Base-by-base conservation (phyloP, 1,140 invertebrate species). In the Paracyclopina nana region DNA sequence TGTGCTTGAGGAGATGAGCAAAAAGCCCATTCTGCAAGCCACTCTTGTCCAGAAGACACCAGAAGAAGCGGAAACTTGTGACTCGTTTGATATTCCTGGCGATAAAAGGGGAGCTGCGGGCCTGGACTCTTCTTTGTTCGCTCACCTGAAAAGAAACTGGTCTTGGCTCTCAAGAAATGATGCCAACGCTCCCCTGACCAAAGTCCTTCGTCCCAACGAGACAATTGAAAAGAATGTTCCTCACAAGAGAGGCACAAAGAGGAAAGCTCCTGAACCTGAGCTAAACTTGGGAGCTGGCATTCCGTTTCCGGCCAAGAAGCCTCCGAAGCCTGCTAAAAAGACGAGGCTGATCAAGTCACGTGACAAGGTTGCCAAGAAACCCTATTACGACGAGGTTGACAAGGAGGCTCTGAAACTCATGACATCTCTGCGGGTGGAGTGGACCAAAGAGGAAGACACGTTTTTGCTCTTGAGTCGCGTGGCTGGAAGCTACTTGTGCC, bases 71-170 rank as follows among this genome's bases (percentile, higher is more conserved):
- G 20, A 53, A 0, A 34, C 41, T 6, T 48, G 59, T 38, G 76
- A 79, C 54, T 63, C 57, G 25, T 77, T 77, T 2, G 56, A 63
- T 14, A 63, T 82, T 24, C 80, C 80, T 1, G 80, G 80, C 1
- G 79, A 83, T 64, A 65, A 65, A 6, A 63, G 68, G 50, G 80
- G 81, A 1, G 79, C 79, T 4, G 78, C 71, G 38, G 80, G 81
- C 5, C 14, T 53, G 26, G 38, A 53, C 18, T 49, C 50, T 2
- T 31, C 27, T 30, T 34, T 56, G 31, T 61, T 50, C 51, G 60
- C 59, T 5, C 76, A 81, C 61, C 60, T 78, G 1, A 74, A 75
- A 55, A 65, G 75, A 5, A 80, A 79, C 56, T 82, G 79, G 79
- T 68, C 68, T 31, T 71, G 66, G 64, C 58, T 52, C 1, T 53